phyloP scores from a whole-genome alignment of 1,140 invertebrate species.

The Drosophila ironensis region DNA sequence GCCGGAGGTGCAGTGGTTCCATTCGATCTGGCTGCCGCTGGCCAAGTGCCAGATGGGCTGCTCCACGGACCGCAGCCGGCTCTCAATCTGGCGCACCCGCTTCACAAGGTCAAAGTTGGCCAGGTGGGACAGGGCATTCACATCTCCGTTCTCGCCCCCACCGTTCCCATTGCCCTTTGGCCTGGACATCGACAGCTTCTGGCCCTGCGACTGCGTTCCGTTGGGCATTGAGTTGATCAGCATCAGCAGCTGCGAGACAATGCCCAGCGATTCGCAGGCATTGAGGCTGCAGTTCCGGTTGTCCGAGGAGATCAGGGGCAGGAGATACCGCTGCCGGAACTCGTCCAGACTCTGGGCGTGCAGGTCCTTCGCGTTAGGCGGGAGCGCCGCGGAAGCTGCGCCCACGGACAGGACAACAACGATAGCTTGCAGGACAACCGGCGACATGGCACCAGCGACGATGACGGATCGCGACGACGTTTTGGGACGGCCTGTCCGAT shows the following conservation, averaged over 20 bases:
- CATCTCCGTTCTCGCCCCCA: conserved; percentile 9
- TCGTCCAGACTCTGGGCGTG: conserved; percentile 51
- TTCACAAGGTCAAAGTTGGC: conserved; percentile 55
- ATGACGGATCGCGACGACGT: neutral
- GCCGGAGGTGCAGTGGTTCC: conserved; percentile 88
- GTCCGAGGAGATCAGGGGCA: conserved; percentile 52
- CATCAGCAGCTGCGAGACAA: conserved; percentile 64
- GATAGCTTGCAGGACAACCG: neutral
- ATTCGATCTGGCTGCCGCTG: conserved; percentile 84
- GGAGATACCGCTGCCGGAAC: conserved; percentile 56
- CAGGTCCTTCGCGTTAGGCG: conserved; percentile 23
- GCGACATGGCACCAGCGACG: conserved; percentile 30
- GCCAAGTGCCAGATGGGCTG: conserved; percentile 89
- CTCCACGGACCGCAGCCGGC: conserved; percentile 87
- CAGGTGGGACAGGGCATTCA: conserved; percentile 39
- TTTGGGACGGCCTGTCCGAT: conserved; percentile 9
- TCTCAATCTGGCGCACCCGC: conserved; percentile 84
- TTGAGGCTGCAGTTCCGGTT: conserved; percentile 61
- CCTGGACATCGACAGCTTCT: neutral
- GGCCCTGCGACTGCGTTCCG: conserved; percentile 2
- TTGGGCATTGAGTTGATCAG: conserved; percentile 58
- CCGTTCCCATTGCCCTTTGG: conserved; percentile 1
- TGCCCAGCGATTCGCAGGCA: conserved; percentile 66
- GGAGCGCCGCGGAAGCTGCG: neutral
- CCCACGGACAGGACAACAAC: conserved; percentile 20